Percentiles rank a stretch among this genome's conserved stretches.
phyloP scores from a whole-genome alignment of 2,113 vertebrate genomes.

The Circaetus cinerascens region DNA sequence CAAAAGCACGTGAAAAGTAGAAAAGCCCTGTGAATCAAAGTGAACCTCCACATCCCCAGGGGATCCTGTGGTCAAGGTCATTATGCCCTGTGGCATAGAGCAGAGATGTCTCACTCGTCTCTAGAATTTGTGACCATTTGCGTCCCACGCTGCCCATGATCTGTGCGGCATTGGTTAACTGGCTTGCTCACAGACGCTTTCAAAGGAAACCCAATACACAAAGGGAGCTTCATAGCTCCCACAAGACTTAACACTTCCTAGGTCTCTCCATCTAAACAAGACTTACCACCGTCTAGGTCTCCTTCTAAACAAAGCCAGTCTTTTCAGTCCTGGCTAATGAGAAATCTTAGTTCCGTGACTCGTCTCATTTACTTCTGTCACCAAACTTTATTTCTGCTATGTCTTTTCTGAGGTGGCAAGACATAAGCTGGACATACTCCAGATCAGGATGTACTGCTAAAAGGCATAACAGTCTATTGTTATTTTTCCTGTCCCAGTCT shows the following conservation, averaged over 20 bases:
- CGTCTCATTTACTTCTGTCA: neutral
- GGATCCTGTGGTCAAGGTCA: neutral
- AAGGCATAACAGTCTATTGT: neutral
- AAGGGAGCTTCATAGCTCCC: neutral
- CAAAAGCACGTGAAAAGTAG: neutral
- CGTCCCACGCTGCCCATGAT: neutral
- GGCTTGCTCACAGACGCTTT: neutral
- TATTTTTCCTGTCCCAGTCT: neutral
- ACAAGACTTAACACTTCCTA: neutral
- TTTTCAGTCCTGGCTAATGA: neutral
- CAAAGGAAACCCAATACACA: neutral
- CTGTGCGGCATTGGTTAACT: neutral
- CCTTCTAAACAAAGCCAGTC: neutral
- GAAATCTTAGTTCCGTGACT: neutral
- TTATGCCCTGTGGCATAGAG: neutral
- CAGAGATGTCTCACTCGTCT: neutral
- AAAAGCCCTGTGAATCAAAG: neutral
- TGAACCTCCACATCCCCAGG: neutral
- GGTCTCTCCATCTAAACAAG: neutral
- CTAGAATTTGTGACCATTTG: neutral
- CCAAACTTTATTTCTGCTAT: neutral
- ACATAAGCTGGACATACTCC: neutral
- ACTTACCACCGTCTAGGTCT: neutral
- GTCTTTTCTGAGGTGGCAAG: neutral
- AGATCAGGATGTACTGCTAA: neutral